A percentile compares a stretch with the other conserved stretches of the same genome.
phyloP scores from a whole-genome alignment of 37 sponge, comb jelly and placozoan species.

The Corticium candelabrum region DNA sequence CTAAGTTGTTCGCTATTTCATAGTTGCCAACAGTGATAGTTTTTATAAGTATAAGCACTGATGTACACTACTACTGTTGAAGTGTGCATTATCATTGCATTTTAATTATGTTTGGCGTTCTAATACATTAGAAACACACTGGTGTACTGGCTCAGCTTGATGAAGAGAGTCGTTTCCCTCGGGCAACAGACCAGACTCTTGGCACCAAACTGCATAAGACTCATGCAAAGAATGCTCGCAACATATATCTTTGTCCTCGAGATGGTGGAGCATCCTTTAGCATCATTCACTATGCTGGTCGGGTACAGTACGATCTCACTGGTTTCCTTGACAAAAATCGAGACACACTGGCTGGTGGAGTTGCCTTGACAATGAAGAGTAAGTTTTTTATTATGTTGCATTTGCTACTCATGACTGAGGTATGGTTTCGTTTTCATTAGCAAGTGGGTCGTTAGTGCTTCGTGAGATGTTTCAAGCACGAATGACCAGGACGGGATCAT shows the following conservation, averaged over 20 bases:
- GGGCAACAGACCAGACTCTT: slow-evolving; percentile 40
- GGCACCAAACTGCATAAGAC: slow-evolving; percentile 37
- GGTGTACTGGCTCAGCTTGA: slow-evolving; percentile 45
- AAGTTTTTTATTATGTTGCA: neutral
- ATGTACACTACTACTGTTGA: too few species aligned
- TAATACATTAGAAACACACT: slow-evolving; percentile 19
- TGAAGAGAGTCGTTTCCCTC: slow-evolving; percentile 48
- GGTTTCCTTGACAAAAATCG: slow-evolving; percentile 33
- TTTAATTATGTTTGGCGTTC: too few species aligned
- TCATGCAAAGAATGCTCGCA: slow-evolving; percentile 28
- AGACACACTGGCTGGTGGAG: slow-evolving; percentile 17
- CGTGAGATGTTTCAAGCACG: slow-evolving; percentile 44
- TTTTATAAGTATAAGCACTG: too few species aligned
- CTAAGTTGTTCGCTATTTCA: too few species aligned
- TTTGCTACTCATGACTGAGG: neutral
- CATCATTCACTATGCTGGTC: slow-evolving; percentile 63
- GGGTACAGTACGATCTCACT: slow-evolving; percentile 21
- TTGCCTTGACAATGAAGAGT: slow-evolving; percentile 19
- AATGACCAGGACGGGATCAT: slow-evolving; percentile 33
- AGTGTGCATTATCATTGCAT: too few species aligned
- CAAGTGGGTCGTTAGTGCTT: slow-evolving; percentile 30
- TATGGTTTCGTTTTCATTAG: slow-evolving; percentile 2
- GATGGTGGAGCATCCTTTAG: slow-evolving; percentile 43
- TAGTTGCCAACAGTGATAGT: too few species aligned
- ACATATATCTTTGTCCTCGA: slow-evolving; percentile 46